Conservation (phyloP, 2,797 vertebrate genomes). For the Paramormyrops hopkinsi region DNA sequence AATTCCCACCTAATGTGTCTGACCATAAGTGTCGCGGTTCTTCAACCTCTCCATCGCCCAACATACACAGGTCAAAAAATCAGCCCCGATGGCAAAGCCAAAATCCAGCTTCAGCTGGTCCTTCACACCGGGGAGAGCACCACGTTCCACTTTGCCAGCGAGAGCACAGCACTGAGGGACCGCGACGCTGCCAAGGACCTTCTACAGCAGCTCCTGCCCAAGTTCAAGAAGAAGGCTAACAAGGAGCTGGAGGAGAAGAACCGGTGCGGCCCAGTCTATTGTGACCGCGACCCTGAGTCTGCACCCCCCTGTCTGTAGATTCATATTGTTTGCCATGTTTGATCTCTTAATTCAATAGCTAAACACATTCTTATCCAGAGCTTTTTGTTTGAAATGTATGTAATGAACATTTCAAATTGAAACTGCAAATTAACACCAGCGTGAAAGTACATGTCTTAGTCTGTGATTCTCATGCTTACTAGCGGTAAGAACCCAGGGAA, state of each 20-base stretch:
- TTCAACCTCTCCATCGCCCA: background rate
- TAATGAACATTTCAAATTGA: background rate
- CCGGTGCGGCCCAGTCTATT: conserved; percentile 60
- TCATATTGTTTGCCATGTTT: background rate
- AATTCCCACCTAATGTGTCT: background rate
- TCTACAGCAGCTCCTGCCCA: conserved; percentile 91
- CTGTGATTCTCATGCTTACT: background rate
- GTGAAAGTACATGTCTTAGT: background rate
- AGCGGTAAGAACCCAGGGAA: background rate
- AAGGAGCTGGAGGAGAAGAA: conserved; percentile 98
- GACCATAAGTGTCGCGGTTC: background rate
- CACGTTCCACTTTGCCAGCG: conserved; percentile 95
- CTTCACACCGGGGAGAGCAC: conserved; percentile 91
- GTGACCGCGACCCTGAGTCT: background rate
- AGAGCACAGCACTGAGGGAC: conserved; percentile 86
- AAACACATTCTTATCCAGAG: background rate
- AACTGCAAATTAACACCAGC: background rate
- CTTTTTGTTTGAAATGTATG: background rate
- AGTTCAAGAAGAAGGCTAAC: conserved; percentile 98
- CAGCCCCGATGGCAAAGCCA: conserved; percentile 96
- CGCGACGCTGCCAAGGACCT: conserved; percentile 90
- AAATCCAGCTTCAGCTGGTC: conserved; percentile 94
- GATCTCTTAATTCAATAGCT: background rate
- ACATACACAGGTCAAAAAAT: conserved; percentile 88
- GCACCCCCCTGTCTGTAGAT: background rate